Conservation (phyloP, 1,140 invertebrate genomes). For the Dryas iulia region DNA sequence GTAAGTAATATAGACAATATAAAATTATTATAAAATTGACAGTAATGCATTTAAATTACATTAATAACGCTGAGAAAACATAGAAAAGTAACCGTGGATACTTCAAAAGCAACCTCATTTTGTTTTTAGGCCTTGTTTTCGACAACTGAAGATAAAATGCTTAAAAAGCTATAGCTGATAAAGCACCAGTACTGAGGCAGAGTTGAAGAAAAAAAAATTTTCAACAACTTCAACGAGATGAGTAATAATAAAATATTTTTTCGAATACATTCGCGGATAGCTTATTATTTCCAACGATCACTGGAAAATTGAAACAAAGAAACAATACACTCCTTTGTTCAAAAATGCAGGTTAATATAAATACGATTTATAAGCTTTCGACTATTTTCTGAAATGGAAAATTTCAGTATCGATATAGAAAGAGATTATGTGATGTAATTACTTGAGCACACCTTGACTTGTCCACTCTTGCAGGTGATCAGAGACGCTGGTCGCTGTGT, state of each 20-base stretch:
- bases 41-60: neutral
- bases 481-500: slow-evolving; percentile 22
- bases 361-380: slow-evolving; percentile 20
- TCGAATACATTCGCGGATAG: slow-evolving; percentile 22
- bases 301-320: slow-evolving; percentile 34
- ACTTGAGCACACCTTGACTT: slow-evolving; percentile 26
- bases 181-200: neutral
- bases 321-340: slow-evolving; percentile 31
- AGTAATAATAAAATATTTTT: slow-evolving; percentile 22
- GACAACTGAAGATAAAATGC: neutral
- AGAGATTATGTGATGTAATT: slow-evolving; percentile 16
- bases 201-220: neutral
- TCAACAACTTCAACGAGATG: slow-evolving; percentile 10
- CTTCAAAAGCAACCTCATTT: neutral
- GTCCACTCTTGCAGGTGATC: slow-evolving; percentile 26
- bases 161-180: slow-evolving; percentile 2
- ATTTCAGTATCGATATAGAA: slow-evolving; percentile 6
- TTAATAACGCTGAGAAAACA: neutral
- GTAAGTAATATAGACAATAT: too few relatives aligned
- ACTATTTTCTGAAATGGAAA: slow-evolving; percentile 17
- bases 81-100: neutral
- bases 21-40: neutral
- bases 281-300: slow-evolving; percentile 31
- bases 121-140: neutral
- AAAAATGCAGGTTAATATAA: slow-evolving; percentile 30